Evolutionary conservation across 2,113 vertebrate species (phyloP).

Genomic region (Prolemur simus): DNA sequence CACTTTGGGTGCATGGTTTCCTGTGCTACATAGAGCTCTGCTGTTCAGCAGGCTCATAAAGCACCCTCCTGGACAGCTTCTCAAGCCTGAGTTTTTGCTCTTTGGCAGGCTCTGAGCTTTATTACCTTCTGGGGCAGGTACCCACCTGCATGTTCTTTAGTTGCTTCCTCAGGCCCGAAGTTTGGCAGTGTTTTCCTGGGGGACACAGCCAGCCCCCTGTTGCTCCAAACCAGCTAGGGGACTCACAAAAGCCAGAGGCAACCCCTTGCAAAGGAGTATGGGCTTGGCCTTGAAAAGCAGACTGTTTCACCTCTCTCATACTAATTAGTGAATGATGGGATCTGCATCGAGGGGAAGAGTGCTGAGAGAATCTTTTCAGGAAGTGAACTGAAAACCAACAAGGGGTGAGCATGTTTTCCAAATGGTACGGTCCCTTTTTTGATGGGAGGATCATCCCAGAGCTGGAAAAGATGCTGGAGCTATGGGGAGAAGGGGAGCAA

Average conservation of each 20-base stretch:
- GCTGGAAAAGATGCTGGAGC: background rate
- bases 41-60: background rate
- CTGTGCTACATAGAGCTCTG: background rate
- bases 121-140: background rate
- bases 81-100: background rate
- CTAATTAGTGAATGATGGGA: background rate
- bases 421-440: background rate
- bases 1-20: background rate
- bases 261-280: background rate
- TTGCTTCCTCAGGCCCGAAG: background rate
- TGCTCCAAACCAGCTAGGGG: background rate
- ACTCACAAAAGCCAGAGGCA: background rate
- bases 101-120: conserved; percentile 14
- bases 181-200: background rate
- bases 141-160: background rate
- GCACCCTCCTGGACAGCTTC: background rate
- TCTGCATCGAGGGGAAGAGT: conserved; percentile 12
- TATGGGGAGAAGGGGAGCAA: background rate
- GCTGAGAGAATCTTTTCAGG: conserved; percentile 3
- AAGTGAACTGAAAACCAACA: conserved; percentile 33
- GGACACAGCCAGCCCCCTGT: background rate
- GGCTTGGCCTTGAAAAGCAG: background rate
- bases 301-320: background rate
- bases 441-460: background rate
- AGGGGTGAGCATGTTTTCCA: background rate